Conservation (phyloP, 2,888 invertebrate genomes). For the Eilema griseolum region DNA sequence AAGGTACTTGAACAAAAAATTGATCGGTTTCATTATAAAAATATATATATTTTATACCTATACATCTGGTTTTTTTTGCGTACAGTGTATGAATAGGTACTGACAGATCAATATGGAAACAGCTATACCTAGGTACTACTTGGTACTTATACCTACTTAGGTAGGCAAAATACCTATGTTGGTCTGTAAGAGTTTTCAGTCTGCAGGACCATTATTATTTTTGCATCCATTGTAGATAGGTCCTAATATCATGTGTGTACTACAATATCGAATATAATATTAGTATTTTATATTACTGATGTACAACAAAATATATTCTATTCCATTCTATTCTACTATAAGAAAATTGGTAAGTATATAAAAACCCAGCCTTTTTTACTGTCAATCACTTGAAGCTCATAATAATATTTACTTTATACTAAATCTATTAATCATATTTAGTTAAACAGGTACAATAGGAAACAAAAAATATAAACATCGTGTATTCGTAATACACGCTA, state of each 20-base stretch:
- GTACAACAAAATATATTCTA: neutral
- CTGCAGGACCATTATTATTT: neutral
- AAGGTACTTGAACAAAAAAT: neutral
- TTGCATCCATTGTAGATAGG: neutral
- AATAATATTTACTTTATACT: neutral
- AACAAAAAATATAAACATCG: neutral
- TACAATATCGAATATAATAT: neutral
- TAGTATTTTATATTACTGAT: neutral
- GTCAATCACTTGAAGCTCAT: neutral
- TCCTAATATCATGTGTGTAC: neutral
- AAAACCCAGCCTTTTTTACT: neutral
- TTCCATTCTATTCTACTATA: neutral
- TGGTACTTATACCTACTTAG: neutral
- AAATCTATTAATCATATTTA: slow-evolving; percentile 10
- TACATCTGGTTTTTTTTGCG: too few relatives aligned
- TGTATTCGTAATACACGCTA: neutral
- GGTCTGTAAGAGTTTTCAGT: neutral
- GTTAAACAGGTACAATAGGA: slow-evolving; percentile 6
- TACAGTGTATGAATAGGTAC: neutral
- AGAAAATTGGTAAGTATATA: neutral
- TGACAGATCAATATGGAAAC: neutral
- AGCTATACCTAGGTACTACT: neutral
- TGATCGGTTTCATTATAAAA: neutral
- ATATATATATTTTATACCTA: too few relatives aligned
- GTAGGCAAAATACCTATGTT: neutral